phyloP scores from a whole-genome alignment of 2,888 invertebrate species.

The Caenorhabditis uteleia region DNA sequence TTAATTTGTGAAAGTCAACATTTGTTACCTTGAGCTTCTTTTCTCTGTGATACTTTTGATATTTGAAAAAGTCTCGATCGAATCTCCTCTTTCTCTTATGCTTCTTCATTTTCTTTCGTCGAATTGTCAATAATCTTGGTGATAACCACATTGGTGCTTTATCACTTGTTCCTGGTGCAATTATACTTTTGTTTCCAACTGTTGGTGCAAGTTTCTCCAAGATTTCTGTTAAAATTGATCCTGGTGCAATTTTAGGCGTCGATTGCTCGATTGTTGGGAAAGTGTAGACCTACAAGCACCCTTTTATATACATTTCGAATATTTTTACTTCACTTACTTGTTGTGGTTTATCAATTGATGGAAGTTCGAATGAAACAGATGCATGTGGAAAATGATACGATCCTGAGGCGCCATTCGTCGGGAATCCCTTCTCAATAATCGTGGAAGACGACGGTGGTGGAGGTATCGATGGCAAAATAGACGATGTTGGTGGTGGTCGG shows the following conservation, averaged over 20 bases:
- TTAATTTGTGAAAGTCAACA: constrained; percentile 3
- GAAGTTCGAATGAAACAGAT: constrained; percentile 24
- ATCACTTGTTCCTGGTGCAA: constrained; percentile 10
- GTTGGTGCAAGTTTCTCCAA: constrained; percentile 51
- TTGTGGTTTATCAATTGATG: constrained; percentile 36
- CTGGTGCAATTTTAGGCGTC: constrained; percentile 42
- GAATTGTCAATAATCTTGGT: constrained; percentile 59
- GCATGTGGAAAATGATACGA: constrained; percentile 23
- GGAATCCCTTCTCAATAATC: constrained; percentile 25
- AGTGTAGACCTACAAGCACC: constrained; percentile 43
- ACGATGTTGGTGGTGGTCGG: constrained; percentile 26
- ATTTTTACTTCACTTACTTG: constrained; percentile 10
- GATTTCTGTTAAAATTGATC: constrained; percentile 36
- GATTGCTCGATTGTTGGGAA: constrained; percentile 54
- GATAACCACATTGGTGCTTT: constrained; percentile 41
- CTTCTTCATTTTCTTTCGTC: constrained; percentile 68
- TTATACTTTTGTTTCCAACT: constrained; percentile 19
- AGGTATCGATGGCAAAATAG: constrained; percentile 25
- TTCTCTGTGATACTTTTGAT: constrained; percentile 63
- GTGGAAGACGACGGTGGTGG: constrained; percentile 1
- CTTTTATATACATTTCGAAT: background rate
- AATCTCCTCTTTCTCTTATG: constrained; percentile 63
- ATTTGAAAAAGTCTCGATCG: constrained; percentile 64
- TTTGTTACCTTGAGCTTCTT: constrained; percentile 64
- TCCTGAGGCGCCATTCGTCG: constrained; percentile 15